Evolutionary conservation across 2,797 vertebrate genomes (phyloP).

Genomic region (Phoebastria nigripes): DNA sequence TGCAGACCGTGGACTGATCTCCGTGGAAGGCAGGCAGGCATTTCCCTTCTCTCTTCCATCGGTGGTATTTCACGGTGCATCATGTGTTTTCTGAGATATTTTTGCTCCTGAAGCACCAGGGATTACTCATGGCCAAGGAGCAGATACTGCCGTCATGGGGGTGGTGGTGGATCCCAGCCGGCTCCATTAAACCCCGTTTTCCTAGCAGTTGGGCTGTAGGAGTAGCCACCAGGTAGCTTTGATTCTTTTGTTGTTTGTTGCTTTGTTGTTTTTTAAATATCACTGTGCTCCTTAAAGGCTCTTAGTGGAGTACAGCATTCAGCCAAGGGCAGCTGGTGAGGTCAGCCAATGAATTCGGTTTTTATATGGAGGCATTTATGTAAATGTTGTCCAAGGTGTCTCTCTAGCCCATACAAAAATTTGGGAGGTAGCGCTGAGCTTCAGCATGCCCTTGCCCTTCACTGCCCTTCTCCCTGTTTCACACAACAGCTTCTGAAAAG

Average conservation of each 20-base stretch:
- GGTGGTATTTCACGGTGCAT: neutral
- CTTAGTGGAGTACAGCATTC: neutral
- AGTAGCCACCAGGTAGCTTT: neutral
- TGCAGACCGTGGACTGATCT: neutral
- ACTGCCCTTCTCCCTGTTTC: neutral
- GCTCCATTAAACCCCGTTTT: neutral
- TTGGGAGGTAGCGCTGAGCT: neutral
- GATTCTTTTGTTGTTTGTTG: neutral
- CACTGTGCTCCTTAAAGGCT: neutral
- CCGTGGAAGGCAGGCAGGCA: neutral
- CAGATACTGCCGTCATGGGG: neutral
- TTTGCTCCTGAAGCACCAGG: neutral
- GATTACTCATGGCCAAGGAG: neutral
- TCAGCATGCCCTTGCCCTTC: neutral
- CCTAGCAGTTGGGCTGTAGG: neutral
- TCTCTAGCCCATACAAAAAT: neutral
- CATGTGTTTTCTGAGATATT: neutral
- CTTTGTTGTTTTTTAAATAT: neutral
- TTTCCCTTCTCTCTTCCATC: neutral
- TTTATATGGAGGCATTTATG: neutral
- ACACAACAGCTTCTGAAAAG: neutral
- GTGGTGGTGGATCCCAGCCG: neutral
- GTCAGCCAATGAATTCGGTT: neutral
- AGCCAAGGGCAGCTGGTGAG: neutral
- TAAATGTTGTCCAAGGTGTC: rapidly evolving